These are phyloP conservation scores for Styela clava DNA, from an alignment of 23 tunicate genomes.

Conservation along the genomic window DNA sequence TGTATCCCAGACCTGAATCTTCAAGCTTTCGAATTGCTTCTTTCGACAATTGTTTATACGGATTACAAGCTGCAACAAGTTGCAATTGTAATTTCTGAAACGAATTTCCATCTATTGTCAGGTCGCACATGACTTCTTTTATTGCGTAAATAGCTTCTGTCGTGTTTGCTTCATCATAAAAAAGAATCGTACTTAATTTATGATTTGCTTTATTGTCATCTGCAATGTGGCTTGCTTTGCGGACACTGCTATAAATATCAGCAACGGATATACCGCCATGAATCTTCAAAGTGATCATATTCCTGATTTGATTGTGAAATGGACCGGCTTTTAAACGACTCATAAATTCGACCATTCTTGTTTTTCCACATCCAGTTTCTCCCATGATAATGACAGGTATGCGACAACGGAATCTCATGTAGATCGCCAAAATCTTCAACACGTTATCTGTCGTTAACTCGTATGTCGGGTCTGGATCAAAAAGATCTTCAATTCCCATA, in stretches of 20 bases:
- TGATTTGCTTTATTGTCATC: neutral
- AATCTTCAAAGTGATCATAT: conserved; percentile 69
- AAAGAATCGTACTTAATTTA: conserved; percentile 30
- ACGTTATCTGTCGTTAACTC: conserved; percentile 88
- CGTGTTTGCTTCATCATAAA: conserved; percentile 69
- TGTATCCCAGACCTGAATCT: conserved; percentile 54
- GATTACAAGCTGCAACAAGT: conserved; percentile 64
- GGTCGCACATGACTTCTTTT: conserved; percentile 66
- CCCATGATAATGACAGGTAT: conserved; percentile 90
- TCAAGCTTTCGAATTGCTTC: conserved; percentile 43
- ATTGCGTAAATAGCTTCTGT: conserved; percentile 70
- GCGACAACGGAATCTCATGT: conserved; percentile 76
- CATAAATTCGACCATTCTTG: conserved; percentile 83
- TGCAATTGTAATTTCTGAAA: conserved; percentile 40
- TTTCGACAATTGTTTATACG: conserved; percentile 35
- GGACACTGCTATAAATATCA: conserved; percentile 45
- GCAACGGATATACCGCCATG: conserved; percentile 75
- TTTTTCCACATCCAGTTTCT: conserved; percentile 89
- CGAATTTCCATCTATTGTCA: conserved; percentile 46
- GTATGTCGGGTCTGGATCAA: conserved; percentile 75
- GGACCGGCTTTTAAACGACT: conserved; percentile 48
- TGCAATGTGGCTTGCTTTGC: conserved; percentile 9
- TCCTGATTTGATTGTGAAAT: neutral
- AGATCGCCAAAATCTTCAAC: conserved; percentile 67
- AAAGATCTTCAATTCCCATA: conserved; percentile 43